These are phyloP conservation scores for Onthophagus taurus DNA, from an alignment of 1,140 invertebrate species.

Conservation along the genomic window DNA sequence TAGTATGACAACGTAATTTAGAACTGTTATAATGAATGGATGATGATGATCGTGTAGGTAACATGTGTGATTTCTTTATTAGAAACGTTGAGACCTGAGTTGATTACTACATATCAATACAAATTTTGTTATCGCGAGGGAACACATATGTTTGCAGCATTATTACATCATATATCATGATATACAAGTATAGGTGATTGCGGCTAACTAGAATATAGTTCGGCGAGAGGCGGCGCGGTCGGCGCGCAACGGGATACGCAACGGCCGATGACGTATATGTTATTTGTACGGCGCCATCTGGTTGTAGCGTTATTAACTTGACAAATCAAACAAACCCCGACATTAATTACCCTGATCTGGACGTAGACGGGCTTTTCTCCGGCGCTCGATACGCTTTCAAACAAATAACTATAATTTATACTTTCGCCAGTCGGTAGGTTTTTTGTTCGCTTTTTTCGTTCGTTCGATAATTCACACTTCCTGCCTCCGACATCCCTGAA, in stretches of 20 bases:
- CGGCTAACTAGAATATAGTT: constrained; percentile 26
- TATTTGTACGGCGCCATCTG: constrained; percentile 39
- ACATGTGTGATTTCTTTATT: constrained; percentile 39
- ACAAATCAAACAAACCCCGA: constrained; percentile 38
- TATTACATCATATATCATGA: constrained; percentile 38
- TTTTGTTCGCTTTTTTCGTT: too few species aligned
- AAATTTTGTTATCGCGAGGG: constrained; percentile 35
- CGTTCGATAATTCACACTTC: too few species aligned
- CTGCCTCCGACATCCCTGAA: too few species aligned
- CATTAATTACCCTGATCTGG: constrained; percentile 36
- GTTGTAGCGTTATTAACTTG: constrained; percentile 38
- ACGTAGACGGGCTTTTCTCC: constrained; percentile 10
- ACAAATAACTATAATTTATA: constrained; percentile 13
- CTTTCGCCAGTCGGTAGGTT: too few species aligned
- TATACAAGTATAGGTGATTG: constrained; percentile 35
- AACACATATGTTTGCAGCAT: constrained; percentile 37
- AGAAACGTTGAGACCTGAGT: constrained; percentile 22
- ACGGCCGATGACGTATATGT: constrained; percentile 38
- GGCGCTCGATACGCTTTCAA: constrained; percentile 5
- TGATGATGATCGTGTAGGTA: too few species aligned
- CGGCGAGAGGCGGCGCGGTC: constrained; percentile 21
- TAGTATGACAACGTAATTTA: too few species aligned
- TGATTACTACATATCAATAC: constrained; percentile 35
- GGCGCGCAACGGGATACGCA: constrained; percentile 22
- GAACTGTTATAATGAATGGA: too few species aligned